Percentiles rank a stretch among this genome's conserved stretches.
phyloP scores from a whole-genome alignment of 2,797 vertebrate genomes.

The Florisuga fusca region DNA sequence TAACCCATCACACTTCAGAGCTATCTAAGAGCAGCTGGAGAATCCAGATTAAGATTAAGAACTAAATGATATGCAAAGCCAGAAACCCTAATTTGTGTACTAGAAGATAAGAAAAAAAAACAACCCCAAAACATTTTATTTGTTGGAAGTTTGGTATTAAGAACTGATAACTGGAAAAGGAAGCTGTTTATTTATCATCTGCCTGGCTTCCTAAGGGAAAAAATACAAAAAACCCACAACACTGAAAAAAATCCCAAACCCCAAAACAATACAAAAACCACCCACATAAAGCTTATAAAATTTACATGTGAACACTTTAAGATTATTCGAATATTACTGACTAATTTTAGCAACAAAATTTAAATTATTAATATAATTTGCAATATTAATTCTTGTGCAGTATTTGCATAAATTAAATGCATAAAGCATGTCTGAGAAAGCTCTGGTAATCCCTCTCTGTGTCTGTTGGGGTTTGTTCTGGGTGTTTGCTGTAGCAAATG shows the following conservation, averaged over 20 bases:
- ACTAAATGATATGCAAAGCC: not conserved
- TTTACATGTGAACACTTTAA: not conserved
- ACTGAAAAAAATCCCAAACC: too few relatives aligned
- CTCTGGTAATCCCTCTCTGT: not conserved
- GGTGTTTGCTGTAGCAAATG: not conserved
- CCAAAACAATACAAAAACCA: not conserved
- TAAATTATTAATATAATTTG: slow-evolving; percentile 57
- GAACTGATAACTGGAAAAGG: not conserved
- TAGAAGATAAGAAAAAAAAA: not conserved
- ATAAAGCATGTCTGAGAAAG: not conserved
- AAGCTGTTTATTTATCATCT: not conserved
- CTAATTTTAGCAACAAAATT: slow-evolving; percentile 39
- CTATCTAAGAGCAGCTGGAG: not conserved
- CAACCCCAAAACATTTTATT: not conserved
- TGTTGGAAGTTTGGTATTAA: not conserved
- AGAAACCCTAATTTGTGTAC: not conserved
- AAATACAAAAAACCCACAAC: not conserved
- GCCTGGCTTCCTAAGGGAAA: not conserved
- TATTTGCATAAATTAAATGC: slow-evolving; percentile 52
- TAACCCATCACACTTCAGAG: not conserved
- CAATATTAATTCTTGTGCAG: slow-evolving; percentile 42
- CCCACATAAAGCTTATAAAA: not conserved
- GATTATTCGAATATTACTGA: slow-evolving; percentile 24
- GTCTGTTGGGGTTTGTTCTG: not conserved
- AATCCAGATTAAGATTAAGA: not conserved